Evolutionary conservation across 2,113 vertebrate species (phyloP).

Genomic region (Lontra canadensis): DNA sequence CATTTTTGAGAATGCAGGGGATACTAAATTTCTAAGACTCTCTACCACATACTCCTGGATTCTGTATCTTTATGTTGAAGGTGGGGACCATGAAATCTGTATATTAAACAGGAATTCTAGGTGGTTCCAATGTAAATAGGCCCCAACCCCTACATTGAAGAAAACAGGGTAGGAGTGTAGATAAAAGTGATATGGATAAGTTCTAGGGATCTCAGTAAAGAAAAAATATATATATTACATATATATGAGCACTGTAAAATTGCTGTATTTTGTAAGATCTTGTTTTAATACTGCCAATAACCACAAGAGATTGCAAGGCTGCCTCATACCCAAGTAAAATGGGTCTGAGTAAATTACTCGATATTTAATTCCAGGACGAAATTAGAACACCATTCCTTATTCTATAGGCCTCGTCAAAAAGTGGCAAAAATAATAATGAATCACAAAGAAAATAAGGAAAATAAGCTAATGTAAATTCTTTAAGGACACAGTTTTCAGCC

Average conservation of each 20-base stretch:
- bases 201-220: neutral
- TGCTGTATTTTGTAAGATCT: neutral
- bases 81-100: neutral
- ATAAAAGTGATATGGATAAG: neutral
- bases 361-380: neutral
- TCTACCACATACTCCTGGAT: neutral
- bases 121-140: neutral
- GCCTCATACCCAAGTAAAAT: neutral
- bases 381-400: neutral
- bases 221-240: neutral
- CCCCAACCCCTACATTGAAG: neutral
- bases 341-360: neutral
- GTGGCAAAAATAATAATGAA: neutral
- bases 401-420: neutral
- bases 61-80: neutral
- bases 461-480: neutral
- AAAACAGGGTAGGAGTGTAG: neutral
- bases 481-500: neutral
- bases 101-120: neutral
- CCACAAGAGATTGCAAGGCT: neutral
- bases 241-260: neutral
- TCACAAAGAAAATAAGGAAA: neutral
- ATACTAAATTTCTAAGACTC: neutral
- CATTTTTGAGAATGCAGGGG: neutral
- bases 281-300: neutral